Percentiles rank a stretch among this genome's conserved stretches.
Evolutionary conservation across 2,797 vertebrate genomes (phyloP).

Genomic region (Amazona finschi): DNA sequence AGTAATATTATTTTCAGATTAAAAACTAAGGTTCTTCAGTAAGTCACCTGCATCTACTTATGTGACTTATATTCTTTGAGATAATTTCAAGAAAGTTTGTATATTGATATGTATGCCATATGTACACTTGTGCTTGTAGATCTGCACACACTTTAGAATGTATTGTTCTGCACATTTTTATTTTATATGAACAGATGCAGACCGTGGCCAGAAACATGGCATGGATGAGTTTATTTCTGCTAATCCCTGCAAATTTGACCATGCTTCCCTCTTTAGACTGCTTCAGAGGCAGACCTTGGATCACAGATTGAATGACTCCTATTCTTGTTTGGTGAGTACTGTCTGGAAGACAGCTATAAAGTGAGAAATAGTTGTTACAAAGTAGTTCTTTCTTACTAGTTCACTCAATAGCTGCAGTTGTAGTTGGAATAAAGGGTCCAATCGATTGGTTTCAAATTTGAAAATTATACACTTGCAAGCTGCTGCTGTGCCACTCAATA

Average conservation of each 20-base stretch:
- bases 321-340: slow-evolving; percentile 94
- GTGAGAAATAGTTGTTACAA: slow-evolving; percentile 73
- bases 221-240: slow-evolving; percentile 94
- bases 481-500: slow-evolving; percentile 80
- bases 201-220: slow-evolving; percentile 89
- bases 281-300: slow-evolving; percentile 91
- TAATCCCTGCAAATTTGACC: slow-evolving; percentile 88
- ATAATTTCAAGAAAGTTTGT: not conserved
- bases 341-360: slow-evolving; percentile 62
- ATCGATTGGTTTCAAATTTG: slow-evolving; percentile 89
- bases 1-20: not conserved
- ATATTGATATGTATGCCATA: not conserved
- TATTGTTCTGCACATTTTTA: not conserved
- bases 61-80: not conserved
- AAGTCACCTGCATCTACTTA: not conserved
- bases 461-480: slow-evolving; percentile 85
- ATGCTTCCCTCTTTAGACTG: slow-evolving; percentile 86
- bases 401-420: slow-evolving; percentile 72
- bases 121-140: not conserved
- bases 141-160: not conserved
- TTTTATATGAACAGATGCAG: slow-evolving; percentile 79
- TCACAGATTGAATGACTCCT: slow-evolving; percentile 96
- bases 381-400: slow-evolving; percentile 71
- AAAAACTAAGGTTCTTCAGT: not conserved
- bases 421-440: slow-evolving; percentile 81